Evolutionary conservation across 2,797 vertebrate species (phyloP).

Genomic region (Lepus oiostolus): DNA sequence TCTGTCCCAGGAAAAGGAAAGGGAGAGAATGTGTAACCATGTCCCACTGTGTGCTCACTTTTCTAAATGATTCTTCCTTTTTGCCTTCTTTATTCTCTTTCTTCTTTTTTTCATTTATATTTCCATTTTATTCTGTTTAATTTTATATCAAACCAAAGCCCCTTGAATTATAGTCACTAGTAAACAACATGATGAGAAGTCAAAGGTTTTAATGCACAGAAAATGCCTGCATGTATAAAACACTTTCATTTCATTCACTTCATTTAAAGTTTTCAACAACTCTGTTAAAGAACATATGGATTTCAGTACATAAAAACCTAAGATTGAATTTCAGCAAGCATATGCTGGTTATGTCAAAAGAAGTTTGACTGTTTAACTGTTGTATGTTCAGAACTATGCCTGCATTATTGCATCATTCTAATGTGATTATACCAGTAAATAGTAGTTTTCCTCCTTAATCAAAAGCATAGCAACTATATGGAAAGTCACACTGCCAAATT

Average conservation of each 20-base stretch:
- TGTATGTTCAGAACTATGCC: background rate
- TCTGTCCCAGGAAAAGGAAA: background rate
- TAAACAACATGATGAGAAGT: background rate
- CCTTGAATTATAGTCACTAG: constrained; percentile 5
- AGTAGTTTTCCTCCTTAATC: background rate
- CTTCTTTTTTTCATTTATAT: background rate
- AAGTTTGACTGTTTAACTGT: background rate
- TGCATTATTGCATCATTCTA: background rate
- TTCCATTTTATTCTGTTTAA: background rate
- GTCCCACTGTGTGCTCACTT: background rate
- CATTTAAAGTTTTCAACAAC: background rate
- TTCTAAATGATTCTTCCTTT: constrained; percentile 4
- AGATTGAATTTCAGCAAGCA: background rate
- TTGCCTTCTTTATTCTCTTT: background rate
- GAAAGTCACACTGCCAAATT: background rate
- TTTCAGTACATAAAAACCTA: background rate
- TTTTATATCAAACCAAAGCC: background rate
- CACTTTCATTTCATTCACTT: background rate
- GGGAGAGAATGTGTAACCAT: background rate
- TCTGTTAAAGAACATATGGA: background rate
- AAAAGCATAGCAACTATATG: background rate
- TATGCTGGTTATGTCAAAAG: background rate
- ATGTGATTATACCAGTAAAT: background rate
- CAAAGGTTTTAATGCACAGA: background rate
- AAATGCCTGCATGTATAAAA: background rate